These are phyloP conservation scores for Ptyas mucosa DNA, from an alignment of 2,113 vertebrate genomes.

Conservation along the genomic window DNA sequence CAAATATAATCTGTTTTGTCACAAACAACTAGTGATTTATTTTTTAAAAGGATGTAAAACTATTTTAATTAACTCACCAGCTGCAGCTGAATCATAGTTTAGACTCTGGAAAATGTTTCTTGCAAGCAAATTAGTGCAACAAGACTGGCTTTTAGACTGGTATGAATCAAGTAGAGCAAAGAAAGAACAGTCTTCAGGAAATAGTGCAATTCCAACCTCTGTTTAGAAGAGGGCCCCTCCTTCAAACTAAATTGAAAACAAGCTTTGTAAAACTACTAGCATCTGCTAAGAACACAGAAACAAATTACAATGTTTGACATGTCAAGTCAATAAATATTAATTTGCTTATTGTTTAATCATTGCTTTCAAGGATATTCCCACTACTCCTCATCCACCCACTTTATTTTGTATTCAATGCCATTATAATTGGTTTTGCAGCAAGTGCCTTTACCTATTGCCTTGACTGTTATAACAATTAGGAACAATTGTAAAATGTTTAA, in stretches of 20 bases:
- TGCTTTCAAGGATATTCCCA: background rate
- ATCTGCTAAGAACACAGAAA: background rate
- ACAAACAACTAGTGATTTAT: background rate
- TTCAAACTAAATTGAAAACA: conserved; percentile 1
- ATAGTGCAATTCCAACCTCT: background rate
- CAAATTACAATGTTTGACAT: background rate
- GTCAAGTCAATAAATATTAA: background rate
- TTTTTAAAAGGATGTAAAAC: background rate
- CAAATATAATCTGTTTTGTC: conserved; percentile 4
- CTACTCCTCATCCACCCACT: background rate
- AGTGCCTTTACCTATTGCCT: background rate
- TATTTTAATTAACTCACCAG: conserved; percentile 8
- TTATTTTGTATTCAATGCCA: background rate
- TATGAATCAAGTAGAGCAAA: background rate
- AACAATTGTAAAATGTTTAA: conserved; percentile 6
- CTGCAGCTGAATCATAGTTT: background rate
- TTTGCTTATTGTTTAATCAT: background rate
- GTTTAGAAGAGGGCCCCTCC: conserved; percentile 5
- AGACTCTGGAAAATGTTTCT: background rate
- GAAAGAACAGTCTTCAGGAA: background rate
- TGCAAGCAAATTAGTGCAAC: conserved; percentile 2
- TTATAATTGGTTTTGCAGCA: conserved; percentile 1
- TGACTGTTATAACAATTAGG: background rate
- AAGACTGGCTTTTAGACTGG: background rate
- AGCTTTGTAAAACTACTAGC: background rate